Conservation (phyloP, 2,797 vertebrate species). For the Buphagus erythrorhynchus region DNA sequence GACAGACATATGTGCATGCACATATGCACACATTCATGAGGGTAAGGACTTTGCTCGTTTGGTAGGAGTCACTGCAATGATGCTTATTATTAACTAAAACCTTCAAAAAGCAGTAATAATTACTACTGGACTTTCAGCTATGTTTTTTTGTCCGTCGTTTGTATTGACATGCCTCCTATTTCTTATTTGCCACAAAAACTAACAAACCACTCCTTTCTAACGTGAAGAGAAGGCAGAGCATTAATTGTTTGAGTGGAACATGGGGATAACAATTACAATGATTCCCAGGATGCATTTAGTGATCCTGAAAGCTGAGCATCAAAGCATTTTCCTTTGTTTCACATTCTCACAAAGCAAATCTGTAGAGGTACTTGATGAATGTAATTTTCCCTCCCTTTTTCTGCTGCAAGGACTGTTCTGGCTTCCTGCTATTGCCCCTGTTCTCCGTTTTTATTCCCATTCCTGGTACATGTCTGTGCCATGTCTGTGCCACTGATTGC, state of each 20-base stretch:
- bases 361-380: not conserved
- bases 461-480: not conserved
- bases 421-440: not conserved
- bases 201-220: not conserved
- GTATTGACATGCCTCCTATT: not conserved
- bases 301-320: not conserved
- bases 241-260: not conserved
- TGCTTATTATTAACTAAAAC: not conserved
- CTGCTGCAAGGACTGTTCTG: not conserved
- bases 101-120: not conserved
- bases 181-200: not conserved
- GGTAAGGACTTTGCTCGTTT: not conserved
- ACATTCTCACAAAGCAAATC: not conserved
- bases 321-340: slow-evolving; percentile 25
- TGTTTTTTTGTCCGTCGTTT: not conserved
- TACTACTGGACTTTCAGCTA: not conserved
- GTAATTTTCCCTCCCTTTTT: accelerated
- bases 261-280: not conserved
- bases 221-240: not conserved
- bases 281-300: not conserved
- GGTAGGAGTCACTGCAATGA: not conserved
- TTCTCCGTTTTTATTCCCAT: not conserved
- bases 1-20: not conserved
- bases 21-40: not conserved
- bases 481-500: not conserved